Conservation (phyloP, 2,797 vertebrate genomes). For the Acrossocheilus fasciatus region DNA sequence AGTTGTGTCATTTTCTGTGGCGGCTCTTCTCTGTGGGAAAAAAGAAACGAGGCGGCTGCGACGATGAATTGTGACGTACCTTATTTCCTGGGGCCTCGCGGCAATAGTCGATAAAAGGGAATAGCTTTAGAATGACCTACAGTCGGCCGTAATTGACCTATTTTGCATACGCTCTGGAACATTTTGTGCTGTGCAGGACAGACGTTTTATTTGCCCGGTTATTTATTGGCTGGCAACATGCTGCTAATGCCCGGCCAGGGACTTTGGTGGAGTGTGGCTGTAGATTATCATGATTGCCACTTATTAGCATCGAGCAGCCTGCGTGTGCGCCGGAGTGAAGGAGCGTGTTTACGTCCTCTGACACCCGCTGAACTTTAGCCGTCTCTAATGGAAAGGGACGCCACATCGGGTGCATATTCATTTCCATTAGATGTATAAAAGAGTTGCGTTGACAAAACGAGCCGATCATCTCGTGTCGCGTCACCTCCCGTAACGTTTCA, state of each 20-base stretch:
- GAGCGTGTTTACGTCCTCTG: slow-evolving; percentile 39
- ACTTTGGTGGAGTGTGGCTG: slow-evolving; percentile 83
- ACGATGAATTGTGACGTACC: slow-evolving; percentile 81
- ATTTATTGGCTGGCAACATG: slow-evolving; percentile 81
- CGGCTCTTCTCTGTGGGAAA: slow-evolving; percentile 68
- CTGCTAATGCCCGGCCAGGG: slow-evolving; percentile 80
- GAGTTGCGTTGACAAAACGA: slow-evolving; percentile 42
- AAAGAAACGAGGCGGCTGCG: slow-evolving; percentile 67
- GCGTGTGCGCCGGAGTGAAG: slow-evolving; percentile 40
- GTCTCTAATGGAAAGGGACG: slow-evolving; percentile 44
- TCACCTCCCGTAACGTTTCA: slow-evolving; percentile 32
- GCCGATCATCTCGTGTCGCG: slow-evolving; percentile 46
- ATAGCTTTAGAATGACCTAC: slow-evolving; percentile 80
- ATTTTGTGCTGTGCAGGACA: slow-evolving; percentile 82
- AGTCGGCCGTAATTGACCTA: slow-evolving; percentile 81
- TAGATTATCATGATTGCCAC: slow-evolving; percentile 84
- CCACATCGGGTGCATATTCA: slow-evolving; percentile 48
- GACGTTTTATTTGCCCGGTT: slow-evolving; percentile 80
- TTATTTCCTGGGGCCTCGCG: slow-evolving; percentile 80
- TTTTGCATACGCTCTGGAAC: slow-evolving; percentile 82
- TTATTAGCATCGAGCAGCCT: slow-evolving; percentile 71
- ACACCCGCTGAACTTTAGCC: slow-evolving; percentile 6
- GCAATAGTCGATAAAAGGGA: slow-evolving; percentile 79
- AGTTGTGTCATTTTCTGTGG: slow-evolving; percentile 79
- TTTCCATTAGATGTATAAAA: slow-evolving; percentile 49